phyloP scores from a whole-genome alignment of 2,113 vertebrate species.

The Oenanthe oenanthe region DNA sequence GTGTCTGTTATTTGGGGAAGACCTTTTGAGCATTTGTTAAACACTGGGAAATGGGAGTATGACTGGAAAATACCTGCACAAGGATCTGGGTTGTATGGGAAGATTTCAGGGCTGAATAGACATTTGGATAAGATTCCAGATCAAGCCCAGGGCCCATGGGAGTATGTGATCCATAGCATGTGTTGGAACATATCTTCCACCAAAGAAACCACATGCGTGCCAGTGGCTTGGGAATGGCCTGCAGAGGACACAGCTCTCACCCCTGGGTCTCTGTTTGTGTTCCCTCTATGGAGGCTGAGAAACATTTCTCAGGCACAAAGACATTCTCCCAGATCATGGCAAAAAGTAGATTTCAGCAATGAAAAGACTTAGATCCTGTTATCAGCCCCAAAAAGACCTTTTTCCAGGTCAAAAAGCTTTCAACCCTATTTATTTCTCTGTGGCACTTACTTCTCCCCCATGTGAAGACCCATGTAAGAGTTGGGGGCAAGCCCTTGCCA shows the following conservation, averaged over 20 bases:
- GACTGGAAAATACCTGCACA: neutral
- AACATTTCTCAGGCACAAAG: neutral
- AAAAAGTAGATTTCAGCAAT: neutral
- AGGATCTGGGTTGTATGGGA: neutral
- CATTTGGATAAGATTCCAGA: neutral
- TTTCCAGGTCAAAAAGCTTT: neutral
- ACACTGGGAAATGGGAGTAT: neutral
- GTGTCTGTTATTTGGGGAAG: neutral
- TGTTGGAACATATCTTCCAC: neutral
- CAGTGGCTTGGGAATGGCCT: neutral
- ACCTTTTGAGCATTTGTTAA: neutral
- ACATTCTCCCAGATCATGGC: neutral
- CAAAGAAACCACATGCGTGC: neutral
- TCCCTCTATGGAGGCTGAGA: neutral
- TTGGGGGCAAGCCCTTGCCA: neutral
- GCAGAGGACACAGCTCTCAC: neutral
- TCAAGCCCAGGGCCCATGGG: neutral
- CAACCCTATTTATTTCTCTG: neutral
- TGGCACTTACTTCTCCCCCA: neutral
- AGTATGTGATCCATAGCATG: neutral
- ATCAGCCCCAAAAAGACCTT: neutral
- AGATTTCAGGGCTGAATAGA: neutral
- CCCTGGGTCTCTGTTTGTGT: neutral
- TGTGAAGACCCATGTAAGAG: neutral
- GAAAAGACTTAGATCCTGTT: neutral